phyloP scores from a whole-genome alignment of 1,140 invertebrate species.

The Lepidostoma basale region DNA sequence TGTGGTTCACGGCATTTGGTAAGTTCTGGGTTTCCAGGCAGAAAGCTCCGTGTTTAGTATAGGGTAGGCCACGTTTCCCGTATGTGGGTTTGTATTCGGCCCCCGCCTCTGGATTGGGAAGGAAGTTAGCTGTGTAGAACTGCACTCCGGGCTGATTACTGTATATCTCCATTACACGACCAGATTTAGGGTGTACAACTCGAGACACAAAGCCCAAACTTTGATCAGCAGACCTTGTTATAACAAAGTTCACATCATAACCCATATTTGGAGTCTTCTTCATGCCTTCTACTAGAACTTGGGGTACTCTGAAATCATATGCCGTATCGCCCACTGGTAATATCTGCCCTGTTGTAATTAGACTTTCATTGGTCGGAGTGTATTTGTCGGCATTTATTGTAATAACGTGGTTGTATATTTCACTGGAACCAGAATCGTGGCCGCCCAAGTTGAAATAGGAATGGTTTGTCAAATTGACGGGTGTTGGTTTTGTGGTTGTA shows the following conservation, averaged over 20 bases:
- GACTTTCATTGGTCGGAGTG: constrained; percentile 25
- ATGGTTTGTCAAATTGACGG: constrained; percentile 92
- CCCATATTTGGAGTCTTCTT: constrained; percentile 59
- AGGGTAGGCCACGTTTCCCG: constrained; percentile 74
- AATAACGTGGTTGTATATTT: constrained; percentile 76
- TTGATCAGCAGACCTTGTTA: constrained; percentile 51
- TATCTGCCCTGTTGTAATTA: constrained; percentile 35
- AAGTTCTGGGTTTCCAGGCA: constrained; percentile 93
- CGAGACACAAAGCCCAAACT: constrained; percentile 50
- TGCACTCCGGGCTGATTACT: constrained; percentile 90
- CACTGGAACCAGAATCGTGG: constrained; percentile 64
- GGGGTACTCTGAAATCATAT: constrained; percentile 72
- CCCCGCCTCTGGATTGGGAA: constrained; percentile 59
- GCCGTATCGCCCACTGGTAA: constrained; percentile 66
- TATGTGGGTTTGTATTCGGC: neutral
- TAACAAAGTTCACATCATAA: constrained; percentile 81
- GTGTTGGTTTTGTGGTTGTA: constrained; percentile 76
- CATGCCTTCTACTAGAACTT: constrained; percentile 58
- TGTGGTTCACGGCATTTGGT: constrained; percentile 83
- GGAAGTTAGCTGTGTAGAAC: constrained; percentile 84
- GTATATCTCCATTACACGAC: constrained; percentile 76
- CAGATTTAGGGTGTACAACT: constrained; percentile 70
- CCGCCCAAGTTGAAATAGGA: constrained; percentile 94
- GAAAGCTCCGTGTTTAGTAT: constrained; percentile 81
- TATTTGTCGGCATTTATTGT: constrained; percentile 73